phyloP scores from a whole-genome alignment of 2,113 vertebrate genomes.

The Trichomycterus rosablanca region DNA sequence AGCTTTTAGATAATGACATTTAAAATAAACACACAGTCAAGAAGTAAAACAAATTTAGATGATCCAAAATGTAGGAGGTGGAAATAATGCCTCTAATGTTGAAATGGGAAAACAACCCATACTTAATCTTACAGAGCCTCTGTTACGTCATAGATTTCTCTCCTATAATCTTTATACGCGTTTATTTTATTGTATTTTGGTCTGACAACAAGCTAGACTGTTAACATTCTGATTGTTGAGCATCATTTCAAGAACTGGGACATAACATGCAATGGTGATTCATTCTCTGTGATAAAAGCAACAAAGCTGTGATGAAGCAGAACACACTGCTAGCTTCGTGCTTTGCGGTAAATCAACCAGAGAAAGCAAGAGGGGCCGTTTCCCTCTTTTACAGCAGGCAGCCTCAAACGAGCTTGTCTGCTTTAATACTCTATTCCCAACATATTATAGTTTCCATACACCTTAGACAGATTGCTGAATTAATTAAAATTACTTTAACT shows the following conservation, averaged over 20 bases:
- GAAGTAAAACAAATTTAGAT: too few relatives aligned
- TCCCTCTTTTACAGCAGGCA: conserved; percentile 29
- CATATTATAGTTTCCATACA: conserved; percentile 41
- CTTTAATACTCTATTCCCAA: conserved; percentile 46
- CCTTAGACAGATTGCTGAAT: conserved; percentile 30
- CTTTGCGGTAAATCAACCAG: conserved; percentile 51
- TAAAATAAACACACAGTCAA: conserved; percentile 70
- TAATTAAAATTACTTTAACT: conserved; percentile 80
- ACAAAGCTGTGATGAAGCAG: conserved; percentile 49
- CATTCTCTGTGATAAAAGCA: conserved; percentile 45
- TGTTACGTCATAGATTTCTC: conserved; percentile 22
- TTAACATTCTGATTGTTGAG: conserved; percentile 14
- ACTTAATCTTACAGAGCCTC: not conserved
- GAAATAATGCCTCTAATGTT: too few relatives aligned
- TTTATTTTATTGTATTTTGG: conserved; percentile 24
- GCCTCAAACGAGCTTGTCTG: conserved; percentile 29
- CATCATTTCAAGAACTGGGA: conserved; percentile 43
- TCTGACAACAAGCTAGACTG: conserved; percentile 1
- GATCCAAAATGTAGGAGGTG: too few relatives aligned
- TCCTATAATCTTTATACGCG: not conserved
- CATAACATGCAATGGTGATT: conserved; percentile 41
- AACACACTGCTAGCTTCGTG: conserved; percentile 33
- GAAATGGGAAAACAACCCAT: not conserved
- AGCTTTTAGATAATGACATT: conserved; percentile 56
- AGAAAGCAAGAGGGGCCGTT: conserved; percentile 17